Evolutionary conservation across 92 coral and sea anemone species (phyloP).

Genomic region (Hydrozoanthus gracilis): DNA sequence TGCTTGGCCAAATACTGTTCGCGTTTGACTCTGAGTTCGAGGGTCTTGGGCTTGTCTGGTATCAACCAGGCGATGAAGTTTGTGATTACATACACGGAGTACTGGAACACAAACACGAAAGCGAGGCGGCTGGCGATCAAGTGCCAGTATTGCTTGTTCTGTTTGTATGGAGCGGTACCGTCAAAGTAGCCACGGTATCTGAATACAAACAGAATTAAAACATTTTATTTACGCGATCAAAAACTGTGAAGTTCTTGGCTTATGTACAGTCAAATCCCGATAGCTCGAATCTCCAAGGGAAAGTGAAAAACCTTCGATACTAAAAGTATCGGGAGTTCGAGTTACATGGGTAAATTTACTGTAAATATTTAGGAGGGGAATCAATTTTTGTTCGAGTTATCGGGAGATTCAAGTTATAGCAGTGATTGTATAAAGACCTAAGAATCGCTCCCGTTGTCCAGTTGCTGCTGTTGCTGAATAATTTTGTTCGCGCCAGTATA

Average conservation of each 20-base stretch:
- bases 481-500: too few species aligned
- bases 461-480: too few species aligned
- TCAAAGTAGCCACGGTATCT: slow-evolving; percentile 89
- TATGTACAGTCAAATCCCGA: background rate
- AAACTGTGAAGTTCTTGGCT: background rate
- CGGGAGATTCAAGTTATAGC: too few species aligned
- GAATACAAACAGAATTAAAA: background rate
- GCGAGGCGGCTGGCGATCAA: slow-evolving; percentile 87
- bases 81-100: slow-evolving; percentile 72
- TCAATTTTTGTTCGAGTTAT: too few species aligned
- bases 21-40: slow-evolving; percentile 67
- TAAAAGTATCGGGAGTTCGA: too few species aligned
- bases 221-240: background rate
- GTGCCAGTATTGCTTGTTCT: slow-evolving; percentile 85
- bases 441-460: too few species aligned
- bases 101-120: slow-evolving; percentile 86
- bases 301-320: too few species aligned
- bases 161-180: slow-evolving; percentile 53
- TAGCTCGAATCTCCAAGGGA: too few species aligned
- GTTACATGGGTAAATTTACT: too few species aligned
- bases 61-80: slow-evolving; percentile 74
- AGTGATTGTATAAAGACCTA: too few species aligned
- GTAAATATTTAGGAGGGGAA: too few species aligned
- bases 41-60: slow-evolving; percentile 80
- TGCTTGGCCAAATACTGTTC: slow-evolving; percentile 70